Evolutionary conservation across 1,140 invertebrate genomes (phyloP), one percentile per base, ranked within the genome.

Genomic region (Dufourea novaeangliae): DNA sequence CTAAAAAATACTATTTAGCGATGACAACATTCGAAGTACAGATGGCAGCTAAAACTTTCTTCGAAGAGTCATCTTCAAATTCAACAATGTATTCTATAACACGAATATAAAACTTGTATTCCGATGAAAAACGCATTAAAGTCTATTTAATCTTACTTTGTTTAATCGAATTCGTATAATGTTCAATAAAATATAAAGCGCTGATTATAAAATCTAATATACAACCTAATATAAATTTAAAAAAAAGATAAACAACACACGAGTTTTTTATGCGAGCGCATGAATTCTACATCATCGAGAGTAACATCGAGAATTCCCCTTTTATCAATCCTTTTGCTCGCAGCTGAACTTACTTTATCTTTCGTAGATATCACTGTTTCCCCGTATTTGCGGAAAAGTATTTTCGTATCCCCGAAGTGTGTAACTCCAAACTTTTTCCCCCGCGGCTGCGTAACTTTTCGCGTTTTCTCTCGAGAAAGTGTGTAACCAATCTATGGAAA

Each of bases 401-500:
- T 61, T 56, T 32, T 32, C n/a, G 32, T 54, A 52, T n/a, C 27
- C n/a, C n/a, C 34, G 64, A 41, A 22, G n/a, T 14, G 41, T 22
- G 32, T 25, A 52, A 54, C 25, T n/a, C 37, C 25, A 17, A n/a
- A 27, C 25, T 61, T 74, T 54, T 66, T 22, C 37, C 12, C 52
- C 11, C 59, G 22, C 12, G 27, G 70, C 22, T 2, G 25, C 10
- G 34, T 29, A 29, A 73, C 71, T 73, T 64, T 37, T 6, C 56
- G 17, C 14, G 34, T 39, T 54, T 20, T 56, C 71, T 50, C 62
- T 20, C 46, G 46, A 12, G 5, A 5, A 73, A 71, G 39, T 71
- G 56, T 22, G n/a, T n/a, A 41, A 56, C 62, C 50, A 25, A 74
- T 56, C 46, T 74, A 67, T 74, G 71, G 62, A 67, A 74, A 74